A percentile compares a stretch with the other conserved stretches of the same genome.
Conservation (phyloP, 1,140 invertebrate species). For the Hyposmocoma kahamanoa region DNA sequence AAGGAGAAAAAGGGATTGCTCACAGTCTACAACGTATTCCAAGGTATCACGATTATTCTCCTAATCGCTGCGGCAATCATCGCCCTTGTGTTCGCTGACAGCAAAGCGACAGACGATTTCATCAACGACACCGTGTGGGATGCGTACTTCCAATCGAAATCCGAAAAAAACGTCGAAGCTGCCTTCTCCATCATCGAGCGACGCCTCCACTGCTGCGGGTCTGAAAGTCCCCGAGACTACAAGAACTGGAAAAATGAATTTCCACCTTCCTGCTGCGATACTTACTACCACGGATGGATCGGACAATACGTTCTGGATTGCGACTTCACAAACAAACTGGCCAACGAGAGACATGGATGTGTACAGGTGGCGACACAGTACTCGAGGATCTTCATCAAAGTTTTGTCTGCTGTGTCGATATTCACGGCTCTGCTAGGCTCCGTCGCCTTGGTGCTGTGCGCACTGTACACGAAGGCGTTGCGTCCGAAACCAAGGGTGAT, state of each 20-base stretch:
- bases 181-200: conserved; percentile 47
- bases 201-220: conserved; percentile 55
- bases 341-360: conserved; percentile 59
- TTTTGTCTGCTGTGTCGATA: conserved; percentile 34
- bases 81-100: conserved; percentile 44
- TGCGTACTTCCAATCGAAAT: conserved; percentile 46
- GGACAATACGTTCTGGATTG: conserved; percentile 49
- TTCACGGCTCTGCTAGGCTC: conserved; percentile 43
- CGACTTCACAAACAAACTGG: conserved; percentile 53
- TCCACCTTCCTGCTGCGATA: conserved; percentile 53
- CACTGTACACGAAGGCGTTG: conserved; percentile 26
- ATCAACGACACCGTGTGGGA: conserved; percentile 60
- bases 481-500: conserved; percentile 24
- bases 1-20: conserved; percentile 37
- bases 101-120: conserved; percentile 44
- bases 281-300: conserved; percentile 51
- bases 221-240: conserved; percentile 53
- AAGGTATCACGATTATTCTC: conserved; percentile 26
- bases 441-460: conserved; percentile 29
- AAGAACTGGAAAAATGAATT: conserved; percentile 52
- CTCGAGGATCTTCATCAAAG: conserved; percentile 43
- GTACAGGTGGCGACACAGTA: conserved; percentile 47
- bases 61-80: conserved; percentile 36
- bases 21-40: conserved; percentile 29
- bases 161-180: conserved; percentile 28